Conservation (phyloP, 64 coral and sea anemone genomes). For the Montipora sp. region DNA sequence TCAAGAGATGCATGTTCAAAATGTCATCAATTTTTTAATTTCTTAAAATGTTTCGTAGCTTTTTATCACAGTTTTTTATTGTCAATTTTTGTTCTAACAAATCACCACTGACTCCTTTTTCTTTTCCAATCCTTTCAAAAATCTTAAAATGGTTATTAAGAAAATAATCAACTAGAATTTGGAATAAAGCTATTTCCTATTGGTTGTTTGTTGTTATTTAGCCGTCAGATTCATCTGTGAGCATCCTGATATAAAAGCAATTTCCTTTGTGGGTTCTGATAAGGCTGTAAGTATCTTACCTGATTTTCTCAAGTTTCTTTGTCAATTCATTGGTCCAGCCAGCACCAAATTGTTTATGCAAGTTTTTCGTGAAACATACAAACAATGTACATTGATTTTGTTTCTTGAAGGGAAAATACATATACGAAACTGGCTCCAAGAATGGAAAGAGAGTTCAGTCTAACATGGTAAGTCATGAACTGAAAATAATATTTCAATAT, state of each 20-base stretch:
- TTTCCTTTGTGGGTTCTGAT: constrained; percentile 98
- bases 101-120: too few relatives aligned
- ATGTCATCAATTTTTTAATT: too few relatives aligned
- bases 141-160: too few relatives aligned
- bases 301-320: not conserved
- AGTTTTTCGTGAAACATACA: too few relatives aligned
- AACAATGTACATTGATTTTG: not conserved
- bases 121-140: too few relatives aligned
- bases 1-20: too few relatives aligned
- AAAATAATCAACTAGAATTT: too few relatives aligned
- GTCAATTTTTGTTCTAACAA: too few relatives aligned
- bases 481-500: too few relatives aligned
- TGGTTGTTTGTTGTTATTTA: constrained; percentile 29
- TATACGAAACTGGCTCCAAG: constrained; percentile 94
- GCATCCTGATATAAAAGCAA: constrained; percentile 84
- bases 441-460: constrained; percentile 96
- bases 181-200: not conserved
- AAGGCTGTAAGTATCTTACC: constrained; percentile 79
- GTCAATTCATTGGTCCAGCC: not conserved
- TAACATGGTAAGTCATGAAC: constrained; percentile 80
- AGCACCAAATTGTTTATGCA: too few relatives aligned
- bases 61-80: too few relatives aligned
- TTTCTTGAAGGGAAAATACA: constrained; percentile 82
- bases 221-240: constrained; percentile 98
- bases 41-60: too few relatives aligned